Evolutionary conservation across 2,113 vertebrate genomes (phyloP).

Genomic region (Puntigrus tetrazona): DNA sequence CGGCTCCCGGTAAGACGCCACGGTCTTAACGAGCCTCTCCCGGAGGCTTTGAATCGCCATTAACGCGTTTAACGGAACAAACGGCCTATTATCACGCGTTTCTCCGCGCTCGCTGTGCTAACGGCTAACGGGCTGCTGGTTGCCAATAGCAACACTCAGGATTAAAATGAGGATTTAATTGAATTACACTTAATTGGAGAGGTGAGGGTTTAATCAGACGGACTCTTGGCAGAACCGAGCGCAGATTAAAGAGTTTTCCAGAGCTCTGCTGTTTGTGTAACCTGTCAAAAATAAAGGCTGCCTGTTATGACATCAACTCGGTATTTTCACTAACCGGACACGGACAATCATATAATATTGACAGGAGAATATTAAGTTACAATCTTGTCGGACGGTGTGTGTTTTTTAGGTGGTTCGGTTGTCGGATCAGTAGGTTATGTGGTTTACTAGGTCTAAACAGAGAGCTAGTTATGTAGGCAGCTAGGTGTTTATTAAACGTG

Average conservation of each 20-base stretch:
- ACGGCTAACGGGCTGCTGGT: slow-evolving; percentile 21
- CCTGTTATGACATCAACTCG: background rate
- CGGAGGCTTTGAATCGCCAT: background rate
- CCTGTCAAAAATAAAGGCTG: background rate
- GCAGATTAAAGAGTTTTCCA: background rate
- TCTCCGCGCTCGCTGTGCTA: slow-evolving; percentile 5
- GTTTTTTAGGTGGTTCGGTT: background rate
- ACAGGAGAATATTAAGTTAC: background rate
- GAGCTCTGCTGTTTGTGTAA: background rate
- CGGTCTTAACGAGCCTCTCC: background rate
- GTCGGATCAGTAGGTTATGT: background rate
- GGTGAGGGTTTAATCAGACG: background rate
- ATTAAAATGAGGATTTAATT: slow-evolving; percentile 13
- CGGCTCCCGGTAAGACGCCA: slow-evolving; percentile 75
- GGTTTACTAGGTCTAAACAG: background rate
- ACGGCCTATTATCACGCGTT: background rate
- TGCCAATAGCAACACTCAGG: slow-evolving; percentile 34
- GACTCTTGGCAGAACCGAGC: background rate
- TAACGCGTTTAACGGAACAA: background rate
- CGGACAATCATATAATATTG: background rate
- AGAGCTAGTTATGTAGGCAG: background rate
- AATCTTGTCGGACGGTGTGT: background rate
- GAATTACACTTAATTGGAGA: background rate
- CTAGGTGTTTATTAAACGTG: background rate
- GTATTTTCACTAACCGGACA: background rate